Base-by-base conservation (phyloP, 1,140 invertebrate species). In the Heliconius eleuchia region DNA sequence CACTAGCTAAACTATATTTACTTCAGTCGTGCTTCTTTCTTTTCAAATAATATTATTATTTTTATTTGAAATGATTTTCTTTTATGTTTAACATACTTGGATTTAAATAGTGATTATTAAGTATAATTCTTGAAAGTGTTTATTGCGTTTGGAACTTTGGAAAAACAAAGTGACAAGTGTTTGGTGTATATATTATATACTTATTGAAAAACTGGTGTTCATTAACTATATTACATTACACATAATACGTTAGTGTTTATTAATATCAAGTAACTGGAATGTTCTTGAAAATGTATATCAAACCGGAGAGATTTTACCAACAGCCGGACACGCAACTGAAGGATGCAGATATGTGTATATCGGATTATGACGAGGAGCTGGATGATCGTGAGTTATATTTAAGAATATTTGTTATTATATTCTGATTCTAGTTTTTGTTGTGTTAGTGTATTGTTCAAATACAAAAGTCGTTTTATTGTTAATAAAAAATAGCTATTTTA, bases 201-300 rank as follows among this genome's bases (percentile, higher is more conserved):
- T 34, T 74, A 19, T 19, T 57, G 11, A 77, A 76, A 76, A 76
- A 76, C 74, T 76, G n/a, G 60, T 66, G 60, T 70, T 76, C 30
- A 39, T 57, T 46, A 34, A 73, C 9, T 74, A 57, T 66, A 66
- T 66, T 27, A 3, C 13, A 42, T 30, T 30, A 30, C 9, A 39
- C 13, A 30, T 30, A 30, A 16, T 66, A 66, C 60, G 23, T 27
- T 66, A 30, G 60, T 66, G 60, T 30, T 39, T 72, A n/a, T 57
- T 77, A 73, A 27, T 78, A 50, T 8, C 19, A 73, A 71, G 30
- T 81, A 46, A 39, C 72, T 84, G 89, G 87, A 79, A 92, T 93
- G 92, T 93, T 89, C 85, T 83, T 92, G 30, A 92, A 93, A 87
- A 93, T 92, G 91, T 93, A 93, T 76, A 92, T 92, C 77, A 92